A percentile compares a stretch with the other conserved stretches of the same genome.
Conservation (phyloP, 2,888 invertebrate species). For the Pharmacophagus antenor region DNA sequence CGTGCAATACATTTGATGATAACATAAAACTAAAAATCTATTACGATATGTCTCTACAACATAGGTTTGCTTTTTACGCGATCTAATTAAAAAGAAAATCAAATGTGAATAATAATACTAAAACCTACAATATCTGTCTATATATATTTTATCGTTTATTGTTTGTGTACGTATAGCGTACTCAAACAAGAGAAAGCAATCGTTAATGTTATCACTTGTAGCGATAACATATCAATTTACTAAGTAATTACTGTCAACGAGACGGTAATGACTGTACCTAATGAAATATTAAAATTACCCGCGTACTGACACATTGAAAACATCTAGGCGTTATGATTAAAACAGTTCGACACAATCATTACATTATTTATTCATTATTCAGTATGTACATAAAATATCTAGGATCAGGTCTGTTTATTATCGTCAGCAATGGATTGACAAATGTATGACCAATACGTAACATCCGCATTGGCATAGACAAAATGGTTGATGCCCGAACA, state of each 20-base stretch:
- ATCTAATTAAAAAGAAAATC: too few species aligned
- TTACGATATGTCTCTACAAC: too few species aligned
- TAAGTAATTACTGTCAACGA: not conserved
- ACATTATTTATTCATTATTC: constrained; percentile 63
- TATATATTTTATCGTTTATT: too few species aligned
- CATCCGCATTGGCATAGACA: constrained; percentile 24
- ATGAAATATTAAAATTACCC: constrained; percentile 14
- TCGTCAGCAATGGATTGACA: constrained; percentile 33
- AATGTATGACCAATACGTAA: constrained; percentile 8
- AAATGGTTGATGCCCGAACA: not conserved
- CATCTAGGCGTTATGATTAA: constrained; percentile 22
- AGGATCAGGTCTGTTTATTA: constrained; percentile 43
- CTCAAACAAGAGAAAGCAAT: not conserved
- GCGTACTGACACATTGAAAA: constrained; percentile 15
- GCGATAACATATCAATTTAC: not conserved
- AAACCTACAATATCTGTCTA: too few species aligned
- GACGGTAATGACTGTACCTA: not conserved
- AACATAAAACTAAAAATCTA: not conserved
- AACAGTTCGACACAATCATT: constrained; percentile 56
- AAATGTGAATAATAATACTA: too few species aligned
- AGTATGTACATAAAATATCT: constrained; percentile 43
- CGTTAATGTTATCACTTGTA: not conserved
- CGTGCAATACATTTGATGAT: not conserved
- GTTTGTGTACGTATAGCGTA: not conserved
- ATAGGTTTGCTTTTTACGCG: too few species aligned